Conservation (phyloP, 1,140 invertebrate species). For the Drosophila pachea region DNA sequence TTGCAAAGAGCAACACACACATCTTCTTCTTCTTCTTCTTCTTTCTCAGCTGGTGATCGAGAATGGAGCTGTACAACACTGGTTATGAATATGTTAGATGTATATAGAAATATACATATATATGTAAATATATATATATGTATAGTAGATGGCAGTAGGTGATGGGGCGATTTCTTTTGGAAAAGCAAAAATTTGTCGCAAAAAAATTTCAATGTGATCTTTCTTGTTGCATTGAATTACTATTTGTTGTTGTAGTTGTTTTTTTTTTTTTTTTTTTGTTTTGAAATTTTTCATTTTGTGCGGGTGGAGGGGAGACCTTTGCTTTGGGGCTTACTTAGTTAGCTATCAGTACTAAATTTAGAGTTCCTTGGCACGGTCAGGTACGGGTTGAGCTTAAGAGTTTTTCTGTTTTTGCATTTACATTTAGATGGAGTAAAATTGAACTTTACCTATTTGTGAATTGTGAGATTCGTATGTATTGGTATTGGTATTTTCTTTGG, state of each 20-base stretch:
- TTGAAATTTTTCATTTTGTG: conserved; percentile 4
- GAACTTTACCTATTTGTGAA: conserved; percentile 69
- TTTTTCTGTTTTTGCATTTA: conserved; percentile 18
- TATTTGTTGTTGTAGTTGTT: conserved; percentile 45
- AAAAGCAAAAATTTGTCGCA: conserved; percentile 6
- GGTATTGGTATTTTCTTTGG: conserved; percentile 17
- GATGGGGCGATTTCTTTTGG: not conserved
- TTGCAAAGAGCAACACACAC: too few species aligned
- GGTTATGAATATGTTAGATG: not conserved
- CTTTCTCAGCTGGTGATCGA: not conserved
- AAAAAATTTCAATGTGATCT: conserved; percentile 67
- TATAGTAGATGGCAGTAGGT: not conserved
- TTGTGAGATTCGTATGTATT: conserved; percentile 41
- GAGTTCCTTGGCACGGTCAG: not conserved
- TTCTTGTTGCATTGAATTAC: conserved; percentile 78
- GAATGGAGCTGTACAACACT: not conserved
- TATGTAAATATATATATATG: not conserved
- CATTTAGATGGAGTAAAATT: conserved; percentile 43
- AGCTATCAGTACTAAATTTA: not conserved
- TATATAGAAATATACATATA: not conserved
- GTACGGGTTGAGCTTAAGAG: not conserved
- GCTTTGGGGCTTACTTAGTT: conserved; percentile 5
- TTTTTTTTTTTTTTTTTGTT: conserved; percentile 31
- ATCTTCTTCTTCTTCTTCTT: not conserved
- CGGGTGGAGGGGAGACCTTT: not conserved